Base-by-base conservation (phyloP, 1,140 invertebrate species). In the Neodiprion lecontei region DNA sequence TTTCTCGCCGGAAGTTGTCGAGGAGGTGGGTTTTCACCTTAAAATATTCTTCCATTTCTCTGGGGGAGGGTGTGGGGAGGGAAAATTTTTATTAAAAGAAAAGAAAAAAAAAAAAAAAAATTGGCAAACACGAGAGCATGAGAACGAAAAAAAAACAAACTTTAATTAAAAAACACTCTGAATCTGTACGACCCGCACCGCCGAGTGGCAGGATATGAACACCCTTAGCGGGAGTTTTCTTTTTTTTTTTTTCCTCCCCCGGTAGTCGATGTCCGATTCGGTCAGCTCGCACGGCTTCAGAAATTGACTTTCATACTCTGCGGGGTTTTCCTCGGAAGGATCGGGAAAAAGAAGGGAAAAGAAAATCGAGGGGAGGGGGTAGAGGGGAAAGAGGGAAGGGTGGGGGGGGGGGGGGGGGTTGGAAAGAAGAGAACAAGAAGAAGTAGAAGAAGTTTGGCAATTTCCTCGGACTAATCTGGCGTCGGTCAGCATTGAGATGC, bases 401-500 rank as follows among this genome's bases (percentile, higher is more conserved):
- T 0, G 17, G 17, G 65, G 14, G n/a, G 12, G 1, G 1, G 10
- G 12, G 23, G 10, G 7, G 10, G 61, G 9, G 12, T 17, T 7
- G 68, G 17, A 21, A 9, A 67, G 28, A 72, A 69, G 72, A 47
- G 70, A 11, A 12, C n/a, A 40, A 14, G 66, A 76, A 73, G 72
- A 48, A 65, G 69, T 70, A 72, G 83, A 85, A 84, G 85, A 88
- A 88, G 86, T 88, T 88, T 88, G 87, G 86, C 87, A 88, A 88
- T 88, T 88, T 88, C 85, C 87, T 85, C 82, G 80, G 83, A 84
- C 87, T 88, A 88, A 88, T 88, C 87, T 86, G 80, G 79, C 79
- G 86, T 86, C 85, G 83, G 86, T 88, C 86, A 86, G 87, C 86
- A 88, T 87, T 87, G 87, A 85, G 85, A 87, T 88, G 86, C 86